phyloP scores from a whole-genome alignment of 2,888 invertebrate species.

The Saturnia pavonia region DNA sequence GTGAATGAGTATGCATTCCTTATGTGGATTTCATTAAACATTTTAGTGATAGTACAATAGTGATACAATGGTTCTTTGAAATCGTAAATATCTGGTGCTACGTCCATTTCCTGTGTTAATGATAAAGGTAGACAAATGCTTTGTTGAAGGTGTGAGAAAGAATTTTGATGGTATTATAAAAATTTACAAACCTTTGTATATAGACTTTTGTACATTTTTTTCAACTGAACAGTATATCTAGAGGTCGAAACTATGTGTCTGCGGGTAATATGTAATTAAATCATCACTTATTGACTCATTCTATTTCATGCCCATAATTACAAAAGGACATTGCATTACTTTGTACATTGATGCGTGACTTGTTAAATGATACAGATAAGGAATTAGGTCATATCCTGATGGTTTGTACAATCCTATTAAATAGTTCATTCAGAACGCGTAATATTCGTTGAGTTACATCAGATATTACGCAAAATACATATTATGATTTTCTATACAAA shows the following conservation, averaged over 20 bases:
- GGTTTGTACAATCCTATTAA: background rate
- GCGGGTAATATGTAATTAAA: background rate
- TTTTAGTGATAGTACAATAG: background rate
- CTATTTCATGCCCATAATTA: background rate
- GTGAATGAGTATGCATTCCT: conserved; percentile 2
- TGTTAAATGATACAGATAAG: conserved; percentile 2
- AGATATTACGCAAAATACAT: background rate
- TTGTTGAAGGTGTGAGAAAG: conserved; percentile 20
- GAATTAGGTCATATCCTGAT: conserved; percentile 9
- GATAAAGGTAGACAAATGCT: conserved; percentile 19
- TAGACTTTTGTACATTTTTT: background rate
- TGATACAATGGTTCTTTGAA: conserved; percentile 19
- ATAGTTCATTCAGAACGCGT: background rate
- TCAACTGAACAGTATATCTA: background rate
- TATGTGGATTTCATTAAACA: conserved; percentile 1
- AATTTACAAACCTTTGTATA: background rate
- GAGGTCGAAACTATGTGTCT: background rate
- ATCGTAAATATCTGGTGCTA: conserved; percentile 20
- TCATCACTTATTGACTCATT: background rate
- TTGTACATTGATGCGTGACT: conserved; percentile 2
- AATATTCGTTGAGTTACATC: background rate
- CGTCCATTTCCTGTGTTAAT: conserved; percentile 22
- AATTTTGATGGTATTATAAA: conserved; percentile 11
- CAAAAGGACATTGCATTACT: background rate
- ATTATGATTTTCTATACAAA: background rate